Evolutionary conservation across 2,797 vertebrate genomes (phyloP).

Genomic region (Melanotaenia parkinsoni): DNA sequence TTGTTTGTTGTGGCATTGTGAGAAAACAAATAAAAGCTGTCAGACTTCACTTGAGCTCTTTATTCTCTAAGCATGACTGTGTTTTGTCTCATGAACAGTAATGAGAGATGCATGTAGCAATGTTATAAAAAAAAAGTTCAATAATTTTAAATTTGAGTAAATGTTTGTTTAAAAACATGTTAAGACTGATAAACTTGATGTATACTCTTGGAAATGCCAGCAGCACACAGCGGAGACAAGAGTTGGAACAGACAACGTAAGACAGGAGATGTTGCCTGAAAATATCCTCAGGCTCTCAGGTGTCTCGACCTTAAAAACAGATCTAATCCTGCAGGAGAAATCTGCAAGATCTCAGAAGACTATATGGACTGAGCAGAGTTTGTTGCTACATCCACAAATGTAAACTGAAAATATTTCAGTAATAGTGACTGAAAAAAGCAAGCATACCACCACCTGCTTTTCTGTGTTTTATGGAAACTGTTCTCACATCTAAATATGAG

Average conservation of each 20-base stretch:
- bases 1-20: conserved; percentile 63
- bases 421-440: neutral
- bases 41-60: conserved; percentile 25
- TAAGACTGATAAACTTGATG: neutral
- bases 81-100: neutral
- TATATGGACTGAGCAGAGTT: neutral
- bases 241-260: neutral
- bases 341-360: neutral
- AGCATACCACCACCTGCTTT: too few relatives aligned
- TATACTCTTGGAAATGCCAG: neutral
- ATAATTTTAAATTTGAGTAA: neutral
- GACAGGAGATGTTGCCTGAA: neutral
- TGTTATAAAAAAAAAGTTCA: neutral
- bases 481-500: too few relatives aligned
- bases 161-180: neutral
- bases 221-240: neutral
- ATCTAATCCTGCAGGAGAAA: neutral
- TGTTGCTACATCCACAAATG: neutral
- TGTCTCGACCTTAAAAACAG: neutral
- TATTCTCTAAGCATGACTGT: neutral
- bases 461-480: too few relatives aligned
- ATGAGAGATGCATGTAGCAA: neutral
- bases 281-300: neutral
- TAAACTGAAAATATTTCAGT: too few relatives aligned
- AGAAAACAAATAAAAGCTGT: conserved; percentile 69